Percentiles rank a stretch among this genome's conserved stretches.
phyloP scores from a whole-genome alignment of 2,797 vertebrate genomes.

The Lutjanus campechanus region DNA sequence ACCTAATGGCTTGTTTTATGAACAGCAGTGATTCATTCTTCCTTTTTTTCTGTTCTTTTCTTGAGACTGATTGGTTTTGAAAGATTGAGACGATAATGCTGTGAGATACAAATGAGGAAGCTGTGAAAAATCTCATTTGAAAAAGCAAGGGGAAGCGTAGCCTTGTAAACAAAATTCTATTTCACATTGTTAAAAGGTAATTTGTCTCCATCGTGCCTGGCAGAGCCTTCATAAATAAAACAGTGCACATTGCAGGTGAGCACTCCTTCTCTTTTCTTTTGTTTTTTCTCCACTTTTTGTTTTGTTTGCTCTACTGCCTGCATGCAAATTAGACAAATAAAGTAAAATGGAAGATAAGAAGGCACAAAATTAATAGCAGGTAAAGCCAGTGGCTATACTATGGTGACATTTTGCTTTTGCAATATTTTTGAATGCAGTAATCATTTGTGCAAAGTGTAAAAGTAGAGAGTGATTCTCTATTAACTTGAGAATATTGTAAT shows the following conservation, averaged over 20 bases:
- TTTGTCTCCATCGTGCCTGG: slow-evolving; percentile 86
- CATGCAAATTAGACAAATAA: slow-evolving; percentile 68
- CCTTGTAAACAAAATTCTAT: slow-evolving; percentile 90
- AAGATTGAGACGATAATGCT: slow-evolving; percentile 86
- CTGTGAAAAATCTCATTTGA: slow-evolving; percentile 87
- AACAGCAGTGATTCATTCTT: slow-evolving; percentile 72
- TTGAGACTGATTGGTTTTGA: slow-evolving; percentile 83
- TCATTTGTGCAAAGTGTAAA: slow-evolving; percentile 11
- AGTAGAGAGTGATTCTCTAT: neutral
- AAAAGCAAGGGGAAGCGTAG: slow-evolving; percentile 80
- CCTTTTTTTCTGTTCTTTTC: slow-evolving; percentile 61
- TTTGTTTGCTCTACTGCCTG: slow-evolving; percentile 62
- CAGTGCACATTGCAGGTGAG: slow-evolving; percentile 83
- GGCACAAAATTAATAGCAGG: slow-evolving; percentile 41
- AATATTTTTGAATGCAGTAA: slow-evolving; percentile 8
- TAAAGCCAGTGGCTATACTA: slow-evolving; percentile 21
- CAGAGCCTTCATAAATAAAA: slow-evolving; percentile 88
- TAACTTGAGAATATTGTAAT: slow-evolving; percentile 8
- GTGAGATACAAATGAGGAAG: slow-evolving; percentile 83
- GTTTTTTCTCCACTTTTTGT: slow-evolving; percentile 64
- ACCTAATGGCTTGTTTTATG: slow-evolving; percentile 80
- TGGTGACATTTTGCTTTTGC: slow-evolving; percentile 25
- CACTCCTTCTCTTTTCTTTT: slow-evolving; percentile 44
- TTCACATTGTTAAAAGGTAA: slow-evolving; percentile 90
- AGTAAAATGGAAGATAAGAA: slow-evolving; percentile 56